Evolutionary conservation across 2,797 vertebrate genomes (phyloP).

Genomic region (Dermochelys coriacea): DNA sequence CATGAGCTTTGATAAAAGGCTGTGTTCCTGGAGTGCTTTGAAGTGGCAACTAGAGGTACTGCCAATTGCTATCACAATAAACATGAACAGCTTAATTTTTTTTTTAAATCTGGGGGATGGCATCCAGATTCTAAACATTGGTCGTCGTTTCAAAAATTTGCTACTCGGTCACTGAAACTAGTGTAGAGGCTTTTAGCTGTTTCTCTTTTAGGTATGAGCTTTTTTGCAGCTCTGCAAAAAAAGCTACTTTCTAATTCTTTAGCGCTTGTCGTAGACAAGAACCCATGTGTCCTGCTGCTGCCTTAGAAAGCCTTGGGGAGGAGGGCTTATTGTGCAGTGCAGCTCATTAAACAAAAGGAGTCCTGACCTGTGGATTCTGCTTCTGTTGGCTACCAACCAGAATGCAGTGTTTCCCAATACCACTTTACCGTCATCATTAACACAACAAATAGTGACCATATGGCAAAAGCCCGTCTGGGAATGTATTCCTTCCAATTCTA

Average conservation of each 20-base stretch:
- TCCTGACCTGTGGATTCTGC: not conserved
- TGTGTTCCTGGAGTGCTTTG: rapidly evolving
- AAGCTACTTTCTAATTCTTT: not conserved
- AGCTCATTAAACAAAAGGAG: not conserved
- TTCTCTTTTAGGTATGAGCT: not conserved
- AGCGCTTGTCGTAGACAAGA: not conserved
- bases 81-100: rapidly evolving
- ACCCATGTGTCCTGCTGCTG: not conserved
- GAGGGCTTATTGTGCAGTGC: not conserved
- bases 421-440: not conserved
- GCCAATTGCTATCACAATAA: rapidly evolving
- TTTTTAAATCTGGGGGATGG: not conserved
- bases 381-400: not conserved
- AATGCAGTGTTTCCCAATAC: not conserved
- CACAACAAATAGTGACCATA: not conserved
- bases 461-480: rapidly evolving
- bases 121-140: not conserved
- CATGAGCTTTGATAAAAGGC: not conserved
- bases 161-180: not conserved
- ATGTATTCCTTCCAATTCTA: not conserved
- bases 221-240: not conserved
- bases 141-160: not conserved
- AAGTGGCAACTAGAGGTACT: not conserved
- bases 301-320: not conserved
- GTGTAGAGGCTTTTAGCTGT: not conserved